These are phyloP conservation scores for Ceratosolen solmsi DNA, from an alignment of 1,140 invertebrate genomes.

Conservation along the genomic window DNA sequence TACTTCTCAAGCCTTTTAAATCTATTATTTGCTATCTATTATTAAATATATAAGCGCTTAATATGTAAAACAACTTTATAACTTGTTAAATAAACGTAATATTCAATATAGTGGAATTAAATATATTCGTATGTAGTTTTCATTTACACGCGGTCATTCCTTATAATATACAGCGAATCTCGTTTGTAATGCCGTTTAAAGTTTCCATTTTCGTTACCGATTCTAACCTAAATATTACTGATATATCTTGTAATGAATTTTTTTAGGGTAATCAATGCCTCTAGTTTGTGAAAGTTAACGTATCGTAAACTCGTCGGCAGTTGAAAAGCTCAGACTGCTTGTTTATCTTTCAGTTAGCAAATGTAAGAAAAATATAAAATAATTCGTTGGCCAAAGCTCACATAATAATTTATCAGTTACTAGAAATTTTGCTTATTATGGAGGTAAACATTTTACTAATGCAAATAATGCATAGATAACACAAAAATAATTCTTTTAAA, in stretches of 20 bases:
- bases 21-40: too few species aligned
- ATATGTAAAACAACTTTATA: too few species aligned
- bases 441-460: too few species aligned
- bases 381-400: not conserved
- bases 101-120: too few species aligned
- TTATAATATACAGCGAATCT: too few species aligned
- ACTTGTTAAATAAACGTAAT: too few species aligned
- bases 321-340: not conserved
- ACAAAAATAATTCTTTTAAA: too few species aligned
- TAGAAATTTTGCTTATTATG: too few species aligned
- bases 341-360: not conserved
- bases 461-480: too few species aligned
- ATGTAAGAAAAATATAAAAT: not conserved
- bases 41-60: too few species aligned
- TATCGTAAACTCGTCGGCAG: not conserved
- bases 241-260: not conserved
- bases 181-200: not conserved
- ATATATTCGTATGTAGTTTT: too few species aligned
- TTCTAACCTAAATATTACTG: not conserved
- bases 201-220: not conserved
- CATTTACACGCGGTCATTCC: too few species aligned
- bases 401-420: not conserved
- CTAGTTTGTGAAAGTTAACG: not conserved
- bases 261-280: not conserved
- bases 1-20: not conserved